Percentiles rank a stretch among this genome's conserved stretches.
phyloP scores from a whole-genome alignment of 2,113 vertebrate species.

The Leptosomus discolor region DNA sequence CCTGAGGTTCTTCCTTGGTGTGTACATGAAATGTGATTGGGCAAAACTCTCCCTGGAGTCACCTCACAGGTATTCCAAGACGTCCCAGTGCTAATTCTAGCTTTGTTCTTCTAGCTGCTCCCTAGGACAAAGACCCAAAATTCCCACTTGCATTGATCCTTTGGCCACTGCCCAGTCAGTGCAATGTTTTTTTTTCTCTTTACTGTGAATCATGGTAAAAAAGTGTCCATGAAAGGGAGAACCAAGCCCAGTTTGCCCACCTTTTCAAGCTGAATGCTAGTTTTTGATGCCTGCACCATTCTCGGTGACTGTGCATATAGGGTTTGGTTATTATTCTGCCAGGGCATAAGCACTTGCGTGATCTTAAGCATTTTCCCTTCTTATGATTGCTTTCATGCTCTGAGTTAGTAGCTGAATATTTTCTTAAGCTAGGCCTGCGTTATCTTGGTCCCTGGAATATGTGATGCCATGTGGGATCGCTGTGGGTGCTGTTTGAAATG shows the following conservation, averaged over 20 bases:
- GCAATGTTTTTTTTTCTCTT: neutral
- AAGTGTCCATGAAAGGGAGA: neutral
- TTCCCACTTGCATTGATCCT: neutral
- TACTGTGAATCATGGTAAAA: neutral
- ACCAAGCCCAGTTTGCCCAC: neutral
- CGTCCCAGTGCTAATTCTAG: neutral
- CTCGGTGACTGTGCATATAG: neutral
- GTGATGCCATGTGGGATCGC: neutral
- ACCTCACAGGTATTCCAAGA: neutral
- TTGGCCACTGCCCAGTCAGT: neutral
- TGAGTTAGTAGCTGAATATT: neutral
- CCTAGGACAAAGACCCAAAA: neutral
- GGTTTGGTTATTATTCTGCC: neutral
- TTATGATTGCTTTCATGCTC: neutral
- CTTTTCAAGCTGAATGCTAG: neutral
- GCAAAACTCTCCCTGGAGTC: neutral
- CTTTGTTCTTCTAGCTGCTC: neutral
- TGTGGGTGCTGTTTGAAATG: neutral
- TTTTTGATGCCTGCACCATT: neutral
- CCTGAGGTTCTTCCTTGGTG: neutral
- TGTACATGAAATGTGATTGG: neutral
- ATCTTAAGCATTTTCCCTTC: neutral
- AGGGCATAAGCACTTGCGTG: neutral
- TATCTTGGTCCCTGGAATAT: neutral
- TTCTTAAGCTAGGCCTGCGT: neutral